Conservation (phyloP, 1,140 invertebrate genomes). For the Cydia splendana region DNA sequence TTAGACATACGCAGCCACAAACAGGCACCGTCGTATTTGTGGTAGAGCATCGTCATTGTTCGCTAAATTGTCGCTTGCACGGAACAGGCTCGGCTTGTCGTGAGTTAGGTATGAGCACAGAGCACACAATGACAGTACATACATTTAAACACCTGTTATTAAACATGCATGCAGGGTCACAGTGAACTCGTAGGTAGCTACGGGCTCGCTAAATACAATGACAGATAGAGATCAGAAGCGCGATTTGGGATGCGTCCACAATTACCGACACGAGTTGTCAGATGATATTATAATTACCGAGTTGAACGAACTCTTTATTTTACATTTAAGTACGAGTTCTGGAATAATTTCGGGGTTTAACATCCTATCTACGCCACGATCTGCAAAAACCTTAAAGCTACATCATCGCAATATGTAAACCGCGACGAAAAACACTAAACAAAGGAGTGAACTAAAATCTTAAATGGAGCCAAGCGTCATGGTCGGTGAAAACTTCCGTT, state of each 20-base stretch:
- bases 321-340: constrained; percentile 36
- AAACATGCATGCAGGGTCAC: constrained; percentile 71
- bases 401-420: constrained; percentile 40
- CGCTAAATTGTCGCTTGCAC: constrained; percentile 77
- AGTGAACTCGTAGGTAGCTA: constrained; percentile 57
- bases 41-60: constrained; percentile 76
- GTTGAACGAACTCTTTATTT: constrained; percentile 56
- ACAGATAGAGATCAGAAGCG: constrained; percentile 68
- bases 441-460: constrained; percentile 43
- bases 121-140: constrained; percentile 70
- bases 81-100: constrained; percentile 75
- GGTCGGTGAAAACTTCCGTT: constrained; percentile 44
- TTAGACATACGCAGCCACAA: constrained; percentile 68
- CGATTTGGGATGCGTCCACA: constrained; percentile 69
- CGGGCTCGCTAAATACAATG: constrained; percentile 72
- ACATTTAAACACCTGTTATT: constrained; percentile 78
- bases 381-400: constrained; percentile 36
- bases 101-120: constrained; percentile 71
- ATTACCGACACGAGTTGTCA: constrained; percentile 53
- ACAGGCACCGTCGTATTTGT: constrained; percentile 66
- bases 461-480: constrained; percentile 31
- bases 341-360: constrained; percentile 36
- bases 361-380: constrained; percentile 37
- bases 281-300: constrained; percentile 60
- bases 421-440: constrained; percentile 38